These are phyloP conservation scores for Macaria notata DNA, from an alignment of 2,888 invertebrate species.

Conservation along the genomic window DNA sequence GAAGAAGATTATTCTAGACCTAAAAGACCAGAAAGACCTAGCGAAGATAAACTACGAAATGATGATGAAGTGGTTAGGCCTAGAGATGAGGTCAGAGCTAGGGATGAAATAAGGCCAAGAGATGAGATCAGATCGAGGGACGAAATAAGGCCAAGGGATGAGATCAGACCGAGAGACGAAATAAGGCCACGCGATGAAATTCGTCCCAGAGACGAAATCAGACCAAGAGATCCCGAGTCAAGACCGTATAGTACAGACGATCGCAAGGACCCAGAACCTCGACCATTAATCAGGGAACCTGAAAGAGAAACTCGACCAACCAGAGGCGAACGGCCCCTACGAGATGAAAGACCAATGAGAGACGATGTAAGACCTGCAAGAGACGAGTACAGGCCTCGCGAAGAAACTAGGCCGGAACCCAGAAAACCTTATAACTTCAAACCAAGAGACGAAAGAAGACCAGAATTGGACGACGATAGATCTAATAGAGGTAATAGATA, in stretches of 20 bases:
- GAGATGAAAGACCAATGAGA: conserved; percentile 5
- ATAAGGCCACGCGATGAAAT: conserved; percentile 37
- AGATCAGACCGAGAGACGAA: conserved; percentile 35
- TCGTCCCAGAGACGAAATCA: conserved; percentile 36
- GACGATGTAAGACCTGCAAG: conserved; percentile 36
- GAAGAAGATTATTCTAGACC: conserved; percentile 41
- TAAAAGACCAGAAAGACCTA: conserved; percentile 39
- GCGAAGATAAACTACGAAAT: conserved; percentile 58
- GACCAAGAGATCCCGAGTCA: conserved; percentile 33
- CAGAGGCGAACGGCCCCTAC: conserved; percentile 45
- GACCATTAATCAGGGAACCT: conserved; percentile 24
- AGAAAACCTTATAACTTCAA: conserved; percentile 18
- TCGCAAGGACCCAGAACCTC: conserved; percentile 17
- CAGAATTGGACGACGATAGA: conserved; percentile 44
- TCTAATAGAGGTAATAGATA: conserved; percentile 50
- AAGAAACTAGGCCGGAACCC: conserved; percentile 43
- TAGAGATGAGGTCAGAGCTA: conserved; percentile 26
- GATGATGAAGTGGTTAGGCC: conserved; percentile 27
- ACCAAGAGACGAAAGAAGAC: conserved; percentile 38
- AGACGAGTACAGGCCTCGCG: conserved; percentile 44
- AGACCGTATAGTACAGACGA: conserved; percentile 33
- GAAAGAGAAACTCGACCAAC: conserved; percentile 17
- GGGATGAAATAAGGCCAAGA: conserved; percentile 38
- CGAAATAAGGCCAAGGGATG: conserved; percentile 38
- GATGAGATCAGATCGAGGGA: conserved; percentile 41